These are phyloP conservation scores for Encarsia formosa DNA, from an alignment of 2,888 invertebrate genomes.

Conservation along the genomic window DNA sequence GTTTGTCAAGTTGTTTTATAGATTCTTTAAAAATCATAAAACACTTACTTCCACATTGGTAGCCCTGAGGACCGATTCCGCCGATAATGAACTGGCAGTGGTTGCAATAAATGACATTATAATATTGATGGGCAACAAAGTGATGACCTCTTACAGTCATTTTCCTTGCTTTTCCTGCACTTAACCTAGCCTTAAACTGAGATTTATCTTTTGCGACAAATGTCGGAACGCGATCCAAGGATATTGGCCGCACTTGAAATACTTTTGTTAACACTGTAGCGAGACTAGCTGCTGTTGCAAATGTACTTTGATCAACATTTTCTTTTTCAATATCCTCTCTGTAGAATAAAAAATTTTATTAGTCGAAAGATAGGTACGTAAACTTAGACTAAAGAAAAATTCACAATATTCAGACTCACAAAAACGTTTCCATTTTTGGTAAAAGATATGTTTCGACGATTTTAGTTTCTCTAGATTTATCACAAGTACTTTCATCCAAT, in stretches of 20 bases:
- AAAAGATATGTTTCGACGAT: slow-evolving; percentile 70
- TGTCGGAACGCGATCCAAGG: slow-evolving; percentile 72
- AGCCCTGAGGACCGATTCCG: slow-evolving; percentile 96
- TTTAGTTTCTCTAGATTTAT: slow-evolving; percentile 71
- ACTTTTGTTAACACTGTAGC: slow-evolving; percentile 77
- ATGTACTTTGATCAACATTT: slow-evolving; percentile 58
- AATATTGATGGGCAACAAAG: slow-evolving; percentile 83
- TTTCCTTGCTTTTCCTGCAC: slow-evolving; percentile 68
- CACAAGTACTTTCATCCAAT: slow-evolving; percentile 74
- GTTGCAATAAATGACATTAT: slow-evolving; percentile 86
- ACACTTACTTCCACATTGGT: slow-evolving; percentile 82
- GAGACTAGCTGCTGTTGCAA: slow-evolving; percentile 72
- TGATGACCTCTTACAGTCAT: slow-evolving; percentile 84
- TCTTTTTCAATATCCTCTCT: slow-evolving; percentile 65
- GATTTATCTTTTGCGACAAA: slow-evolving; percentile 84
- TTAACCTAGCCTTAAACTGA: slow-evolving; percentile 60
- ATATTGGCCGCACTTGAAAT: slow-evolving; percentile 64
- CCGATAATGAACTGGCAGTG: slow-evolving; percentile 88
- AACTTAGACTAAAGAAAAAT: not conserved
- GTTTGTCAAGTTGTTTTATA: not conserved
- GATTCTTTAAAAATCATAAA: not conserved
- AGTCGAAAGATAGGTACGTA: slow-evolving; percentile 2
- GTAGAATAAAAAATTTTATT: slow-evolving; percentile 30
- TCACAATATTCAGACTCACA: slow-evolving; percentile 53
- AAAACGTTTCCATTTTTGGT: slow-evolving; percentile 66